Base-by-base conservation (phyloP, 2,888 invertebrate genomes). In the Drosophila borborema region DNA sequence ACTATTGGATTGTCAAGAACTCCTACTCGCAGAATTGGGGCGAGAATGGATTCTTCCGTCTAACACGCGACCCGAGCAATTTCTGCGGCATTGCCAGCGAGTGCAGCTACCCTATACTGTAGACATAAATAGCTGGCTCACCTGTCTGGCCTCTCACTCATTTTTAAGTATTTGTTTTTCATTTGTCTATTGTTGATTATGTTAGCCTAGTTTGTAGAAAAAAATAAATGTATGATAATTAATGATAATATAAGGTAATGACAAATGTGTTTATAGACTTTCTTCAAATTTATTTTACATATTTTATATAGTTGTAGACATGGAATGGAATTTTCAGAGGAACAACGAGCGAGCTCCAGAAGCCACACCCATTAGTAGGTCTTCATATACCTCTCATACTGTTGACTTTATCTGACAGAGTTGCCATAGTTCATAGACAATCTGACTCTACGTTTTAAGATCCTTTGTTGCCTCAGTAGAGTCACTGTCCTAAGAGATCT, bases 11-110 rank as follows among this genome's bases (percentile, higher is more conserved):
- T 38, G 69, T 93, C 12, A 92, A 93, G 70, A 93, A 93, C 64
- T 92, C 92, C 0, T 93, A 91, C 67, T 92, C 92, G 0, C 78
- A 91, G 31, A 92, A 92, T 66, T 93, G 93, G 93, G 93, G 93
- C 16, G 93, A 93, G 63, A 78, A 81, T 48, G 93, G 93, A 36
- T 93, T 91, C 58, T 92, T 93, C 85, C 90, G 89, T 28, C 31
- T 93, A 3, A 79, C 88, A 5, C 86, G 93, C 7, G 93, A 92
- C 78, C 78, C 77, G 4, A 84, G 90, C 49, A 90, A 90, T 68
- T 92, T 91, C 73, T 93, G 93, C 61, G 93, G 93, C 54, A 92
- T 93, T 38, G 91, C 92, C 61, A 91, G 86, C 23, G 93, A 93
- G 64, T 92, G 92, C 77, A 93, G 93, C 68, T 93, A 92, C 77